These are phyloP conservation scores for Pollenia griseotomentosa DNA, from an alignment of 2,888 invertebrate genomes.

Conservation along the genomic window DNA sequence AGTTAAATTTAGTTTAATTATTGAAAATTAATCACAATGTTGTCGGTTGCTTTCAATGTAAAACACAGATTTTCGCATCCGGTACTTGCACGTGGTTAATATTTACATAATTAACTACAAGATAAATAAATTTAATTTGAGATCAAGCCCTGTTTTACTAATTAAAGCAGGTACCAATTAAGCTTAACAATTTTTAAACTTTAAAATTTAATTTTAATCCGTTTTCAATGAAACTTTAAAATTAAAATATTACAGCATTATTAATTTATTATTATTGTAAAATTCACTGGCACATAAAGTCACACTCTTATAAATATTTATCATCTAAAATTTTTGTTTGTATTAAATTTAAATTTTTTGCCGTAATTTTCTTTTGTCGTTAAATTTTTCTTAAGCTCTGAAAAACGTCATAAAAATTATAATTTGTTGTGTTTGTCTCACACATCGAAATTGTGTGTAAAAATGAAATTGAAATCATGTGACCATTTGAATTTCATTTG, in stretches of 20 bases:
- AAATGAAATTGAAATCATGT: conserved; percentile 68
- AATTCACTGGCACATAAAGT: neutral
- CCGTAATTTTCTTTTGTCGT: neutral
- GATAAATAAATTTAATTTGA: no score
- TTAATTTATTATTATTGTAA: neutral
- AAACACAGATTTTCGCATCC: no score
- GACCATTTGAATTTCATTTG: conserved; percentile 44
- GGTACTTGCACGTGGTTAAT: no score
- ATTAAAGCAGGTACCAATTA: no score
- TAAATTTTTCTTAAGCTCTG: conserved; percentile 21
- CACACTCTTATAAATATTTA: conserved; percentile 25
- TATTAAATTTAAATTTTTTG: conserved; percentile 11
- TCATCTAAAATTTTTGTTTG: conserved; percentile 15
- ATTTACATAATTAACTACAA: no score
- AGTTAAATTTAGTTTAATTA: no score
- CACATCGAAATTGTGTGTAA: conserved; percentile 49
- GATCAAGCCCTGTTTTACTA: no score
- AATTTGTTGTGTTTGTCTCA: conserved; percentile 6
- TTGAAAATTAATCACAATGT: no score
- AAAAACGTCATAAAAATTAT: conserved; percentile 58
- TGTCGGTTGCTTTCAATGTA: no score
- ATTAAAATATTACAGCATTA: neutral
- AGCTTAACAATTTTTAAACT: no score
- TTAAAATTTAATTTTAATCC: no score
- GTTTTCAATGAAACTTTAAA: no score